Evolutionary conservation across 2,113 vertebrate genomes (phyloP).

Genomic region (Sminthopsis crassicaudata): DNA sequence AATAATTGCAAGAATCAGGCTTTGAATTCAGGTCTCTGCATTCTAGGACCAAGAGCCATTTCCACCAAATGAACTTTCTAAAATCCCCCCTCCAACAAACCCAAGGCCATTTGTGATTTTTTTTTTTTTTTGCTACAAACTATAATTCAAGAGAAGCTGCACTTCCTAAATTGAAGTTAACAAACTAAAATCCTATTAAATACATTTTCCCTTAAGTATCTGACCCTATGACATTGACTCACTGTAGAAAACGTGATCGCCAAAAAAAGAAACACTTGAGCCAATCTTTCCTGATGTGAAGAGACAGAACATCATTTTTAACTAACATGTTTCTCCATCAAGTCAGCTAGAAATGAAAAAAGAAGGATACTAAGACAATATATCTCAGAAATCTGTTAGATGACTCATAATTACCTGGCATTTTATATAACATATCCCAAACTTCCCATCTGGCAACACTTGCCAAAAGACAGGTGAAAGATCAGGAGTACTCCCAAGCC

Average conservation of each 20-base stretch:
- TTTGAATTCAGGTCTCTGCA: neutral
- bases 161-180: slow-evolving; percentile 56
- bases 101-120: neutral
- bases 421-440: slow-evolving; percentile 38
- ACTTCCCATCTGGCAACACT: neutral
- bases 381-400: neutral
- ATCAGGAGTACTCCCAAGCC: slow-evolving; percentile 6
- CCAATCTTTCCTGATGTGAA: slow-evolving; percentile 18
- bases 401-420: slow-evolving; percentile 46
- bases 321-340: neutral
- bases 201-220: neutral
- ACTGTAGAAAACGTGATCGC: slow-evolving; percentile 10
- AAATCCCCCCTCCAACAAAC: neutral
- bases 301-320: neutral
- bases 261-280: slow-evolving; percentile 19
- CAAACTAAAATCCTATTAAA: neutral
- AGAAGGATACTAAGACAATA: slow-evolving; percentile 7
- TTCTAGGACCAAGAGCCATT: neutral
- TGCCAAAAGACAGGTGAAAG: slow-evolving; percentile 14
- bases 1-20: neutral
- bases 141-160: slow-evolving; percentile 33
- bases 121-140: neutral
- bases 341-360: neutral
- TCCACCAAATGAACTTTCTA: neutral
- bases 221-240: slow-evolving; percentile 54